Percentiles rank a stretch among this genome's conserved stretches.
Conservation (phyloP, 1,140 invertebrate genomes). For the Dolichoris vasculosae region DNA sequence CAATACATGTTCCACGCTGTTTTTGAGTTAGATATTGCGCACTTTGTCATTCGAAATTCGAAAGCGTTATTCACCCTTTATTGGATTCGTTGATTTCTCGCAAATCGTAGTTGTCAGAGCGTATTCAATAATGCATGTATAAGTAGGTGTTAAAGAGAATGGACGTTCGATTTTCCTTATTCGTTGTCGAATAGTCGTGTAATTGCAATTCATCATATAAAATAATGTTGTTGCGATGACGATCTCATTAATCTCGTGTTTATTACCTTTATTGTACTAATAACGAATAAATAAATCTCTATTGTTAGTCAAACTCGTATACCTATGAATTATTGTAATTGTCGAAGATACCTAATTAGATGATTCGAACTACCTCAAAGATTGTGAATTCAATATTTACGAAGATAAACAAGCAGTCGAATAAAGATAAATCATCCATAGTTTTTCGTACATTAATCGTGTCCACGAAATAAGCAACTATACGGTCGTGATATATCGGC, state of each 20-base stretch:
- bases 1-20: conserved; percentile 50
- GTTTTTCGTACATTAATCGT: neutral
- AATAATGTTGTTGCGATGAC: neutral
- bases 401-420: neutral
- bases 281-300: neutral
- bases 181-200: neutral
- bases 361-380: neutral
- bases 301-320: neutral
- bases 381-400: neutral
- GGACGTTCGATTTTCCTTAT: conserved; percentile 23
- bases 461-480: neutral
- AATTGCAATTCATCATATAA: neutral
- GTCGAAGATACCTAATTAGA: neutral
- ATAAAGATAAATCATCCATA: neutral
- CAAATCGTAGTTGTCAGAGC: conserved; percentile 25
- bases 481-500: neutral
- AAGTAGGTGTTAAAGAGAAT: conserved; percentile 37
- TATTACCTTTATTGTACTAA: neutral
- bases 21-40: conserved; percentile 20
- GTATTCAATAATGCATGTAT: conserved; percentile 50
- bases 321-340: neutral
- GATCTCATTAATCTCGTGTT: neutral
- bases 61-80: conserved; percentile 66
- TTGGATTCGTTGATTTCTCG: conserved; percentile 64
- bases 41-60: conserved; percentile 24